Base-by-base conservation (phyloP, 2,113 vertebrate species). In the Sprattus sprattus region DNA sequence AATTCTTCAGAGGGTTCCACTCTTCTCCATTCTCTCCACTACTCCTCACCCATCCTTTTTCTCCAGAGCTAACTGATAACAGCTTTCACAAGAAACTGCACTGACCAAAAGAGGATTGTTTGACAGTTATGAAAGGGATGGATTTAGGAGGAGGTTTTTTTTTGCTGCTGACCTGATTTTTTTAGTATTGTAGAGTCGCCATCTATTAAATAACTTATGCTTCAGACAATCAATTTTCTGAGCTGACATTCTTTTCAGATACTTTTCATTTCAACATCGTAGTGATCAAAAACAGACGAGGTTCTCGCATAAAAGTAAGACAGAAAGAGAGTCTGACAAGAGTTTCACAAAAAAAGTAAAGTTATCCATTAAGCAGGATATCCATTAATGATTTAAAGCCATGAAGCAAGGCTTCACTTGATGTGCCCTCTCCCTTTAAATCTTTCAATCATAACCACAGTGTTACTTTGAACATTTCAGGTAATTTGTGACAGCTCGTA, bases 401-500 rank as follows among this genome's bases (percentile, higher is more conserved):
- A 78, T 32, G 25, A 78, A 32, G 32, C 64, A 32, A 78, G 25
- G 32, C 2, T 15, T 78, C 28, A 13, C 60, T 64, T 64, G 60
- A 64, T 64, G 60, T 25, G 6, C 60, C 60, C 60, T 64, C 60
- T 25, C n/a, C 20, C 71, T 13, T 78, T 9, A 44, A 78, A 28
- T 39, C 28, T 39, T 11, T 78, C 28, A 39, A 78, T 78, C 71
- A 78, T 78, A 39, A 4, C 11, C 0, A 8, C 71, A 39, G 32
- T 15, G 16, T 39, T 44, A 15, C 67, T 32, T 9, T 32, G 67
- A 75, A 39, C 67, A 32, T 39, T 75, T 11, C 11, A 32, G 11
- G 32, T 44, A 11, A 75, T 52, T 92, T 90, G 89, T 89, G 89
- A 54, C 89, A 87, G 85, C 90, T 92, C 89, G 87, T 87, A 91